Percentiles rank a stretch among this genome's conserved stretches.
Conservation (phyloP, 1,140 invertebrate genomes). For the Drosophila tristis region DNA sequence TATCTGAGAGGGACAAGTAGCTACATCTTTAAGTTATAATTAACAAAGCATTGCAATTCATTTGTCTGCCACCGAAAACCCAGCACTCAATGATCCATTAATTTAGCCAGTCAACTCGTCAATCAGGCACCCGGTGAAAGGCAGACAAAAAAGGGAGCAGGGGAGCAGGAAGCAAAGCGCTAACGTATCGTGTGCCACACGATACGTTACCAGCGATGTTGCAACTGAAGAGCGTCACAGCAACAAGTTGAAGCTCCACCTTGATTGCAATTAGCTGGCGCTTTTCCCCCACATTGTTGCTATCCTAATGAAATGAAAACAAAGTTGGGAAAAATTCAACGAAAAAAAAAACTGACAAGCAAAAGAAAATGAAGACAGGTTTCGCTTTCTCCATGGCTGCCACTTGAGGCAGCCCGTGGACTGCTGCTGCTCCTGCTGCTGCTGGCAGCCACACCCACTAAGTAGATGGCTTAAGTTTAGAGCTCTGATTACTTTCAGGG, state of each 20-base stretch:
- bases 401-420: slow-evolving; percentile 25
- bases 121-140: slow-evolving; percentile 28
- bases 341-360: slow-evolving; percentile 14
- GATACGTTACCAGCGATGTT: slow-evolving; percentile 4
- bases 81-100: slow-evolving; percentile 52
- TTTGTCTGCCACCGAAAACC: neutral
- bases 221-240: slow-evolving; percentile 29
- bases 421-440: neutral
- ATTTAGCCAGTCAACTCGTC: slow-evolving; percentile 43
- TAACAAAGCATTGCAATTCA: slow-evolving; percentile 14
- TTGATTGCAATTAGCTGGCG: slow-evolving; percentile 77
- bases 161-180: neutral
- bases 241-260: slow-evolving; percentile 73
- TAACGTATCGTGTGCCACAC: slow-evolving; percentile 11
- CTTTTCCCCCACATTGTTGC: slow-evolving; percentile 64
- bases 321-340: slow-evolving; percentile 48
- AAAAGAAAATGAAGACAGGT: slow-evolving; percentile 20
- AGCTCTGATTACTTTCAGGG: neutral
- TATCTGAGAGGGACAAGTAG: slow-evolving; percentile 1
- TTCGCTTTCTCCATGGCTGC: slow-evolving; percentile 18
- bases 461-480: neutral
- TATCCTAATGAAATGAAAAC: slow-evolving; percentile 74
- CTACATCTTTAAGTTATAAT: slow-evolving; percentile 19
- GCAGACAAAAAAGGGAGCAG: slow-evolving; percentile 5
- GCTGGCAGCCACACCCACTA: neutral